A percentile compares a stretch with the other conserved stretches of the same genome.
These are phyloP conservation scores for Petrosia ficiformis DNA, from an alignment of 37 sponge, comb jelly and placozoan species.

Conservation along the genomic window DNA sequence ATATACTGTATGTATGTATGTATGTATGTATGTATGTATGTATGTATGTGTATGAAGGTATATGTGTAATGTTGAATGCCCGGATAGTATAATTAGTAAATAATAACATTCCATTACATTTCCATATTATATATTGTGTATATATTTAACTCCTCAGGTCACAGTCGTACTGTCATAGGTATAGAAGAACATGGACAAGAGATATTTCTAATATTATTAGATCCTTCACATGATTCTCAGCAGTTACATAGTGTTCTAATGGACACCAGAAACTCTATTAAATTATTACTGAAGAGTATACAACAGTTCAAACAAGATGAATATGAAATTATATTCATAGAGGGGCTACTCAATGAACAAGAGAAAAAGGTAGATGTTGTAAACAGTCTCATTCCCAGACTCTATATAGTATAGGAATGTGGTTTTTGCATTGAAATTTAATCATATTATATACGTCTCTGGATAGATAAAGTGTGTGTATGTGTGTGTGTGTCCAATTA, in stretches of 20 bases:
- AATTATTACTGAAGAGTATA: neutral
- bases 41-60: too few species aligned
- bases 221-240: neutral
- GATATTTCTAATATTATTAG: neutral
- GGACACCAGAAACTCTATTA: neutral
- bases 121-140: neutral
- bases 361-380: slow-evolving; percentile 1
- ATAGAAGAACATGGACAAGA: neutral
- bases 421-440: too few species aligned
- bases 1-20: too few species aligned
- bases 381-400: too few species aligned
- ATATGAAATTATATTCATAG: neutral
- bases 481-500: too few species aligned
- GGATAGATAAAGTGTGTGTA: too few species aligned
- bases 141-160: neutral
- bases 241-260: neutral
- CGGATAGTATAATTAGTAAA: too few species aligned
- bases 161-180: neutral
- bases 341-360: neutral
- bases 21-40: too few species aligned
- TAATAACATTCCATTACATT: too few species aligned
- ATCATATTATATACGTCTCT: too few species aligned
- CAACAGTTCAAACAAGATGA: neutral
- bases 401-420: too few species aligned
- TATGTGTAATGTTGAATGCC: too few species aligned